Percentiles rank a stretch among this genome's conserved stretches.
Evolutionary conservation across 1,140 invertebrate genomes (phyloP).

Genomic region (Apocrypta bakeri): DNA sequence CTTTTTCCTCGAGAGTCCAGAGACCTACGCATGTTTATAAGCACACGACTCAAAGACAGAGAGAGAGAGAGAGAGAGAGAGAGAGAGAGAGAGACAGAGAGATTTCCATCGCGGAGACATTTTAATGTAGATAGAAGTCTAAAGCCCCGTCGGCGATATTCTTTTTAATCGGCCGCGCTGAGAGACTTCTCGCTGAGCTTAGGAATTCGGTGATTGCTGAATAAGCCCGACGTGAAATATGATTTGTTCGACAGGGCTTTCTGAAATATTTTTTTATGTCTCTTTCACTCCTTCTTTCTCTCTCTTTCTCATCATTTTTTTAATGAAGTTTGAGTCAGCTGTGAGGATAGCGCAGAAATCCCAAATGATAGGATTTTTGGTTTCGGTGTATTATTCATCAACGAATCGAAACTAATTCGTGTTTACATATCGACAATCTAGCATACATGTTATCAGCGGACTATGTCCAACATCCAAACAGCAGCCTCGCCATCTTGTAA

Average conservation of each 20-base stretch:
- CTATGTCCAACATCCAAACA: not conserved
- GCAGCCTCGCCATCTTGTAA: not conserved
- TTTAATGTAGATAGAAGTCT: not conserved
- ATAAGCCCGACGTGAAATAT: not conserved
- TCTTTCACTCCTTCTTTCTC: too few relatives aligned
- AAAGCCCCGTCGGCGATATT: not conserved
- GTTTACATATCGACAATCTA: not conserved
- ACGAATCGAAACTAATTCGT: not conserved
- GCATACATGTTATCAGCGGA: not conserved
- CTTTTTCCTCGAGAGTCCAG: not conserved
- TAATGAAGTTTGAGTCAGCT: not conserved
- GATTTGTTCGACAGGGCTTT: not conserved
- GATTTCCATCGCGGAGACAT: constrained; percentile 1
- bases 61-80: not conserved
- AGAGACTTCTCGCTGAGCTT: not conserved
- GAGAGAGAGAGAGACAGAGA: not conserved
- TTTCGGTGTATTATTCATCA: too few relatives aligned
- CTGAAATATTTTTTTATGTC: too few relatives aligned
- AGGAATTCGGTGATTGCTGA: constrained; percentile 1
- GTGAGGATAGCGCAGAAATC: not conserved
- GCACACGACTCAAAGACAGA: not conserved
- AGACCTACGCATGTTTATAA: too few relatives aligned
- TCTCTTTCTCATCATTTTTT: too few relatives aligned
- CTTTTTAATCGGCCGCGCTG: not conserved
- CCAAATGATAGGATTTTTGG: too few relatives aligned